These are phyloP conservation scores for Lates calcarifer DNA, from an alignment of 2,113 vertebrate species.

Conservation along the genomic window DNA sequence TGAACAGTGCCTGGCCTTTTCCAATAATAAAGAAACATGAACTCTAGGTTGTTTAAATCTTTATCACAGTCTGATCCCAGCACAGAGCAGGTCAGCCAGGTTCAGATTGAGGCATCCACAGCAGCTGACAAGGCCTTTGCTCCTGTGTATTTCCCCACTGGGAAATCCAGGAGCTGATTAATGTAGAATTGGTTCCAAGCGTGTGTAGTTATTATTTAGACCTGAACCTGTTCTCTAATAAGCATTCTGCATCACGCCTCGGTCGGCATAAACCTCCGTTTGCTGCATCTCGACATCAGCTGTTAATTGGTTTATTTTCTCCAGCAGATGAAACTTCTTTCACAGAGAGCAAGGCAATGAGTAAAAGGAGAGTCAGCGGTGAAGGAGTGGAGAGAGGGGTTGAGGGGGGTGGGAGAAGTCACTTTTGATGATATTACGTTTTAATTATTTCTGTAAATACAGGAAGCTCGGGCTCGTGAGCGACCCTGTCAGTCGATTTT, in stretches of 20 bases:
- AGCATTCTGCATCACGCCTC: conserved; percentile 67
- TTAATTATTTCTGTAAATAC: conserved; percentile 80
- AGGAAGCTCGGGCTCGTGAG: conserved; percentile 60
- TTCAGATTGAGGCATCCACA: neutral
- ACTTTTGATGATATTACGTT: conserved; percentile 68
- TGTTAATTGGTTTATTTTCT: conserved; percentile 76
- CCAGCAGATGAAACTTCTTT: conserved; percentile 51
- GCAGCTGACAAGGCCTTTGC: conserved; percentile 15
- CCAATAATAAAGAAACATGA: neutral
- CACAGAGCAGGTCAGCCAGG: conserved; percentile 2
- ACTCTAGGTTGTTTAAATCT: neutral
- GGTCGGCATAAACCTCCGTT: conserved; percentile 34
- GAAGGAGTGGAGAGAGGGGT: neutral
- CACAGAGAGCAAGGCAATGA: neutral
- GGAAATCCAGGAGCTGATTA: conserved; percentile 66
- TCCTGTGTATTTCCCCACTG: conserved; percentile 26
- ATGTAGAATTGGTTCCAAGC: conserved; percentile 58
- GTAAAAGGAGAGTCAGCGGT: neutral
- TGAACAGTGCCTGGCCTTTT: no score
- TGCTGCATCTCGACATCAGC: conserved; percentile 41
- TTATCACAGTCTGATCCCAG: neutral
- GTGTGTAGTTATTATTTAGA: conserved; percentile 64
- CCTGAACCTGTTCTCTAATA: conserved; percentile 62
- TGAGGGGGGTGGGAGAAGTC: conserved; percentile 40
- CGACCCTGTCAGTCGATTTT: conserved; percentile 73